Evolutionary conservation across 2,113 vertebrate genomes (phyloP), one percentile per base, ranked within the genome.

Genomic region (Sinocyclocheilus rhinocerous): DNA sequence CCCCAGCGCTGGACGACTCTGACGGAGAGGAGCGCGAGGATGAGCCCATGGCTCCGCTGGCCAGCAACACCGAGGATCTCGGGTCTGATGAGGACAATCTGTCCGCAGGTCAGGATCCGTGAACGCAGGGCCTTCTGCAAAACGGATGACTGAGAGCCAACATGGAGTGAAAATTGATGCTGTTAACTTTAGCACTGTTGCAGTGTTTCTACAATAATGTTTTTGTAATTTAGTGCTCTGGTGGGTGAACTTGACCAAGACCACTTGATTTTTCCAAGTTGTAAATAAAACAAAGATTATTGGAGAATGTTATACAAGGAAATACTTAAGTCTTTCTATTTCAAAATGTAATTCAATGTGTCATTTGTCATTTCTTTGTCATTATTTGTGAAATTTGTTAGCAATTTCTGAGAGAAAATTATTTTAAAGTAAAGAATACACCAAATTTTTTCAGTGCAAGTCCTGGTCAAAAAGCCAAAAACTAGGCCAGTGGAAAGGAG

Each of bases 21-120:
- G 94, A 95, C 1, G 80, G 26, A 0, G 95, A 95, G 75, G 94
- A 94, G 77, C 78, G 86, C 83, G 94, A 95, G 0, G 92, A 94
- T 61, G 92, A 92, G 69, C 88, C 89, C 0, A 83, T 92, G 86
- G 91, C 92, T 0, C 93, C 93, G 0, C 89, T 94, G 88, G 93
- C 93, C 88, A 92, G 89, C 89, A 89, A 91, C 89, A 90, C 52
- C 6, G 94, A 95, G 80, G 93, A 95, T 84, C 90, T 93, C 69
- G 88, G 93, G 57, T 93, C 93, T 9, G 92, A 94, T 26, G 83
- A 93, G 22, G 94, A 95, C 48, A 86, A 80, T 88, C 84, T 89
- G 6, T 94, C 92, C 6, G 90, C 94, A 94, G 94, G 94, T 94
- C 89, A 26, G 50, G 50, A 16, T 52, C 48, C 4, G 48, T 13